Evolutionary conservation across 1,140 invertebrate genomes (phyloP), one percentile per base, ranked within the genome.

Genomic region (Radopholus similis): DNA sequence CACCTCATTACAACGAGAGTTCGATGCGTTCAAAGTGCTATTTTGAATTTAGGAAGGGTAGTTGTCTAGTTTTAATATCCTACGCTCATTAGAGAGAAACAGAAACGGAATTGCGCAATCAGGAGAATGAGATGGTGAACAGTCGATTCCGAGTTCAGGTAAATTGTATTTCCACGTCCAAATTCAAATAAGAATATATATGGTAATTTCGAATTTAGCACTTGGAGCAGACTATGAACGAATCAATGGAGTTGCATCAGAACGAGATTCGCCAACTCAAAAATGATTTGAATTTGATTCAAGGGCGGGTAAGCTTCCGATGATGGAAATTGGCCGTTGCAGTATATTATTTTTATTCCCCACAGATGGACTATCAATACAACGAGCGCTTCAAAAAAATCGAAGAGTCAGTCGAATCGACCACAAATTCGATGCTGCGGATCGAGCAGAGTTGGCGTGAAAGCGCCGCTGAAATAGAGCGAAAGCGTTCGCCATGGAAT

Each of bases 321-420:
- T 47, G n/a, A n/a, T n/a, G n/a, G n/a, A n/a, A n/a, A n/a, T n/a
- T n/a, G n/a, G n/a, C n/a, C n/a, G n/a, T n/a, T n/a, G n/a, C n/a
- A n/a, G n/a, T n/a, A n/a, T n/a, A n/a, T n/a, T n/a, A n/a, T n/a
- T n/a, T n/a, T n/a, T n/a, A n/a, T 47, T 15, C 26, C 26, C n/a
- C 44, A 13, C 44, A 47, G 44, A 78, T 74, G 75, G 72, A 74
- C 49, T 74, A 74, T 40, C 72, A 74, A 56, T 74, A 74, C 56
- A 74, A 74, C 55, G 72, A 74, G 21, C 57, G 72, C 4, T 74
- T 74, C 40, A 78, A 77, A 40, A 75, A 78, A 15, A 78, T 74
- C 35, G 72, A 74, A 62, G 72, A 74, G 47, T 42, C 70, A 13
- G 62, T 74, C 3, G 72, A 74, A 42, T 42, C 59, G 11, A 30